Evolutionary conservation across 1,140 invertebrate genomes (phyloP).

Genomic region (Diachasma alloeum): DNA sequence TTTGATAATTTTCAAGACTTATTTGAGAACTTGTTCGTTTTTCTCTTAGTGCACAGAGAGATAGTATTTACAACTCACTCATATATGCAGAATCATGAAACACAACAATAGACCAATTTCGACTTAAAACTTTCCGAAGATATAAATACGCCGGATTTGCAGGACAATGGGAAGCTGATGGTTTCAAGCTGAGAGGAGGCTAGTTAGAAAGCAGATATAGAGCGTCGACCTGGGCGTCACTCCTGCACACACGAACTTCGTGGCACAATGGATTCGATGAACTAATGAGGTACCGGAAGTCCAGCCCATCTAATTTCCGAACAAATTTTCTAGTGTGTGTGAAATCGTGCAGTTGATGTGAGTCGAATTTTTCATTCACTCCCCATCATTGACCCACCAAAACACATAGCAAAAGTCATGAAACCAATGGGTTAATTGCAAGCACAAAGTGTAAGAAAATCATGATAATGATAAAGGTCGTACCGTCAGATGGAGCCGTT

Average conservation of each 20-base stretch:
- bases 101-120: no score
- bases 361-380: neutral
- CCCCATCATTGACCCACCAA: neutral
- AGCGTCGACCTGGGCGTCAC: neutral
- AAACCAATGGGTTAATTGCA: no score
- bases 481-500: neutral
- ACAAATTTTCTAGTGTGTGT: slow-evolving; percentile 32
- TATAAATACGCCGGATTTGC: neutral
- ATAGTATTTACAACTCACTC: no score
- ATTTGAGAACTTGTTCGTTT: no score
- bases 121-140: neutral
- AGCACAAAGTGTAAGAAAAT: neutral
- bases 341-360: slow-evolving; percentile 17
- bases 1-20: no score
- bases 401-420: no score
- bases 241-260: slow-evolving; percentile 26
- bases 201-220: neutral
- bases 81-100: no score
- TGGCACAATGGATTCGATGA: slow-evolving; percentile 48
- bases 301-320: slow-evolving; percentile 52
- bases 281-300: slow-evolving; percentile 44
- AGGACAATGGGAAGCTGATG: neutral
- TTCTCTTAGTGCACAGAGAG: no score
- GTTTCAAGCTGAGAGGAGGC: neutral
- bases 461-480: neutral